Evolutionary conservation across 1,140 invertebrate species (phyloP).

Genomic region (Pogonomyrmex californicus): DNA sequence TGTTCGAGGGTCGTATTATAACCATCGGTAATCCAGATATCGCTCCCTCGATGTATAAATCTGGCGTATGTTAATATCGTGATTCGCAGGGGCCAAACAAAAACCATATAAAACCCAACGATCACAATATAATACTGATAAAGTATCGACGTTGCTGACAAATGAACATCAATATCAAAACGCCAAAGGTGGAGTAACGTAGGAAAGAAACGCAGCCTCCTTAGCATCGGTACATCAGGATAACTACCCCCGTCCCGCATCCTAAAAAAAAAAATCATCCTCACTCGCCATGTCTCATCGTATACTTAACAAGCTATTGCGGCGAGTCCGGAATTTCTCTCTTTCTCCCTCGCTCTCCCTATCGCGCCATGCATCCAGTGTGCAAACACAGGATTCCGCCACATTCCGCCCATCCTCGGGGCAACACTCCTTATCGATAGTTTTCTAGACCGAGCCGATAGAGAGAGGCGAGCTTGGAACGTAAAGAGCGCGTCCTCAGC

Average conservation of each 20-base stretch:
- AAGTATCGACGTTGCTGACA: neutral
- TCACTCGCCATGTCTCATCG: neutral
- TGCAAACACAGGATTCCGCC: slow-evolving; percentile 37
- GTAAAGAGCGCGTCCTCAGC: slow-evolving; percentile 11
- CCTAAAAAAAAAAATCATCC: neutral
- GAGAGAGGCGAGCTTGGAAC: slow-evolving; percentile 51
- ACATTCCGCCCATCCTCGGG: slow-evolving; percentile 38
- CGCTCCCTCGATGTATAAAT: slow-evolving; percentile 52
- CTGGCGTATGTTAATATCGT: neutral
- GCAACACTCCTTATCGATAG: slow-evolving; percentile 47
- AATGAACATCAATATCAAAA: neutral
- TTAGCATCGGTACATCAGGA: neutral
- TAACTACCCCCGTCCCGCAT: neutral
- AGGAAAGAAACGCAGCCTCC: neutral
- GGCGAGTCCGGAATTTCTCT: slow-evolving; percentile 22
- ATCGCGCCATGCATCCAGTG: neutral
- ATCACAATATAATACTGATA: neutral
- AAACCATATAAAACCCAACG: neutral
- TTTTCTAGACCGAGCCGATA: slow-evolving; percentile 55
- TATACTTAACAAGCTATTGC: slow-evolving; percentile 20
- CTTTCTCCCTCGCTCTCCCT: slow-evolving; percentile 35
- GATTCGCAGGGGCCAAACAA: neutral
- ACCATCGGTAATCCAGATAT: slow-evolving; percentile 56
- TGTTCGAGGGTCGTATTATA: slow-evolving; percentile 70
- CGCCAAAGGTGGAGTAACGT: neutral